Evolutionary conservation across 2,113 vertebrate species (phyloP).

Genomic region (Rhinolophus ferrumequinum): DNA sequence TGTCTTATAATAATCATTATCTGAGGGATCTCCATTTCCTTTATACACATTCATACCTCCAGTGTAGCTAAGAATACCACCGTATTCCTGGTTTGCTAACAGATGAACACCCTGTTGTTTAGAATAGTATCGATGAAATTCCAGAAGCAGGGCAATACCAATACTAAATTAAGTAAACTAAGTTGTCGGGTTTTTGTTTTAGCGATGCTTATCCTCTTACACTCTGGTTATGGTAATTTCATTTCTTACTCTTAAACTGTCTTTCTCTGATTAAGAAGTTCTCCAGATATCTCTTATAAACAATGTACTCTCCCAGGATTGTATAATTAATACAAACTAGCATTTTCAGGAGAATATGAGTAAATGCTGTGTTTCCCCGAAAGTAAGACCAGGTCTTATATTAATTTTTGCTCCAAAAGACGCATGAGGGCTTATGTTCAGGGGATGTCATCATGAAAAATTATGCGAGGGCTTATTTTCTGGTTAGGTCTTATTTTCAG

Average conservation of each 20-base stretch:
- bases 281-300: neutral
- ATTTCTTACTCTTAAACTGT: neutral
- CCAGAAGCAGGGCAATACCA: neutral
- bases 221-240: neutral
- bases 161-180: neutral
- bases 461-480: no score
- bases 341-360: conserved; percentile 18
- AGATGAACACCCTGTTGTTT: neutral
- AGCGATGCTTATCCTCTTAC: neutral
- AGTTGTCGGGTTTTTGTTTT: neutral
- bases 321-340: neutral
- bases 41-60: neutral
- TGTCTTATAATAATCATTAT: neutral
- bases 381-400: no score
- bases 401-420: no score
- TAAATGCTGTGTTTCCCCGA: neutral
- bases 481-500: no score
- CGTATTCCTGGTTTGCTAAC: neutral
- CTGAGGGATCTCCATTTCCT: neutral
- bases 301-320: neutral
- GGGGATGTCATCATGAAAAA: no score
- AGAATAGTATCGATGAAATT: neutral
- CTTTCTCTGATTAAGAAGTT: conserved; percentile 32
- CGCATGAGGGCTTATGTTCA: no score
- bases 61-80: neutral